Evolutionary conservation across 2,797 vertebrate genomes (phyloP), one percentile per base, ranked within the genome.

Genomic region (Ctenochaetus hawaiiensis): DNA sequence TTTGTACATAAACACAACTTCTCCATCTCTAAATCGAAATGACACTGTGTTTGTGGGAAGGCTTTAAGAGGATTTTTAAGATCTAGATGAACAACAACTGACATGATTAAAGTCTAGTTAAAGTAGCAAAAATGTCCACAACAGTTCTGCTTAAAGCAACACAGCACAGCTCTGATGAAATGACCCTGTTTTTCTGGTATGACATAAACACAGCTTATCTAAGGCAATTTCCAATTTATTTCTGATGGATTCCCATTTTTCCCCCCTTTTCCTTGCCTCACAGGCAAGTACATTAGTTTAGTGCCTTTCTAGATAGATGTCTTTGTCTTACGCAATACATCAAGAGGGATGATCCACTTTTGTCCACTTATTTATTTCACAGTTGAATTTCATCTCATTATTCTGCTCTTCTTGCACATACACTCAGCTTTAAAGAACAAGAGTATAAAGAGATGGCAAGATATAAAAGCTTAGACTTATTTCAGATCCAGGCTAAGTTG

Each of bases 351-450:
- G 61, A 86, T 34, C 44, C 56, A 59, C 26, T 30, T 30, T 30
- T 30, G 71, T 72, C 62, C 57, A 64, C 53, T 75, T 69, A 47
- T 63, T 68, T 75, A 34, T 76, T 80, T 68, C 60, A 51, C 65
- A 71, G 23, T 57, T 5, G 12, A 63, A 77, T 54, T 71, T 61
- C 45, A 66, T 17, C 68, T 77, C 56, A 75, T 82, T 72, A 63
- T 61, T 80, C 56, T 63, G 41, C 13, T 0, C 11, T 61, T 78
- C 53, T 66, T 79, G 13, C 45, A 48, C 7, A 22, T n/a, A 77
- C 34, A 72, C 54, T 65, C 43, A 45, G 34, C 59, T 73, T 43
- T 44, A 16, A 44, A 64, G 7, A 77, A 48, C 5, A 6, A 34
- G 9, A 17, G 34, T 34, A 10, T n/a, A 59, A 74, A 62, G 10